Percentiles rank a stretch among this genome's conserved stretches.
These are phyloP conservation scores for Alectoris magna DNA, from an alignment of 2,797 vertebrate genomes.

Conservation along the genomic window DNA sequence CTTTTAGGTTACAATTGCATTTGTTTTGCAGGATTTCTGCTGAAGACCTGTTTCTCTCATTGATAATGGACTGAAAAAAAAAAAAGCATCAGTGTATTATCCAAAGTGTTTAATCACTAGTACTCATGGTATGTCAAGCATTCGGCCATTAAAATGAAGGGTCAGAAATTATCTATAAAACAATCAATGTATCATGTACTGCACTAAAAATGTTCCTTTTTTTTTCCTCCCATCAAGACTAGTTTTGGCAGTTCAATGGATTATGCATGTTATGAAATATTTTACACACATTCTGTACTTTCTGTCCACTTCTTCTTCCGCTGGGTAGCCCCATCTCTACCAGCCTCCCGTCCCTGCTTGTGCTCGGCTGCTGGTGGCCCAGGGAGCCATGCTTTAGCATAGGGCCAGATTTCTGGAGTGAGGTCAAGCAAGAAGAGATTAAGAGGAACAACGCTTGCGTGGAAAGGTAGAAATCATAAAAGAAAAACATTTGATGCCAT, in stretches of 20 bases:
- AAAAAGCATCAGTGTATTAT: background rate
- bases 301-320: background rate
- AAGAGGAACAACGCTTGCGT: background rate
- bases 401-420: background rate
- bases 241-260: background rate
- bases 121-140: background rate
- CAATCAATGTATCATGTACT: background rate
- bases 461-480: background rate
- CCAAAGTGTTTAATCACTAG: background rate
- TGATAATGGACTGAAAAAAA: background rate
- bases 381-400: background rate
- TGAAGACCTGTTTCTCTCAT: background rate
- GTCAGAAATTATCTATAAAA: background rate
- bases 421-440: background rate
- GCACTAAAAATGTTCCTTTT: background rate
- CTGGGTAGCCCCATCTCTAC: background rate
- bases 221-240: background rate
- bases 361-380: background rate
- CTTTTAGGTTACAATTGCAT: background rate
- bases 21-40: background rate
- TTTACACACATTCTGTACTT: background rate
- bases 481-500: background rate
- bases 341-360: background rate
- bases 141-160: background rate
- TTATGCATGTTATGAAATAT: background rate